Evolutionary conservation across 2,797 vertebrate species (phyloP).

Genomic region (Labeo calbasu): DNA sequence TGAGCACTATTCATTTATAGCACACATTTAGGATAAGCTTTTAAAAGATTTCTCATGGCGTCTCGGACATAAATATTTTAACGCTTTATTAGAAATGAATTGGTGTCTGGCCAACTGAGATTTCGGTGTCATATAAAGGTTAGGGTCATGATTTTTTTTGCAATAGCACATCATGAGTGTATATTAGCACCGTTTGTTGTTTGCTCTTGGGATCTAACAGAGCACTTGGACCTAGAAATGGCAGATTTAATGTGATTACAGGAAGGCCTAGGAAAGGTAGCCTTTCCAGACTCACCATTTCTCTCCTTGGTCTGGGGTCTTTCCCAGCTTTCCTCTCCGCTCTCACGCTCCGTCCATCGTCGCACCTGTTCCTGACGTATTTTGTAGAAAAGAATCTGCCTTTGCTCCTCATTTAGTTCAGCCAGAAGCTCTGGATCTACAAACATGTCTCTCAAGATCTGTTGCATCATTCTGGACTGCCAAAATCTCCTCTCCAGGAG

Average conservation of each 20-base stretch:
- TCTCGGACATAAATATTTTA: not conserved
- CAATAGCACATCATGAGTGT: not conserved
- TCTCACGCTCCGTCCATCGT: conserved; percentile 81
- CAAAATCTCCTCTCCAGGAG: conserved; percentile 23
- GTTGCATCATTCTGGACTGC: conserved; percentile 79
- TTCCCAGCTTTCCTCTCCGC: conserved; percentile 52
- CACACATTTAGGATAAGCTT: not conserved
- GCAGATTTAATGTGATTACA: not conserved
- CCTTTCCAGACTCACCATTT: conserved; percentile 31
- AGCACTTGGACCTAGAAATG: not conserved
- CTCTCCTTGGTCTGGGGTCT: conserved; percentile 52
- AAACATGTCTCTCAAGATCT: conserved; percentile 84
- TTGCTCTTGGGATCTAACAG: not conserved
- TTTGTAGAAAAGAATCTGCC: conserved; percentile 88
- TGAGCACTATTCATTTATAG: not conserved
- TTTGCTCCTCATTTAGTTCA: conserved; percentile 85
- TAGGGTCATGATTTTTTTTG: no score
- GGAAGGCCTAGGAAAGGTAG: not conserved
- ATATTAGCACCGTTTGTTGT: not conserved
- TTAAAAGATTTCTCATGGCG: not conserved
- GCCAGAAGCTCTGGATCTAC: conserved; percentile 85
- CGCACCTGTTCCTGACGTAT: conserved; percentile 88
- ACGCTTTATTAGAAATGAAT: not conserved
- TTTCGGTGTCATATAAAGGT: not conserved
- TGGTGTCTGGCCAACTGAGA: not conserved